Conservation (phyloP, 2,888 invertebrate species). For the Periphyllus acericola region DNA sequence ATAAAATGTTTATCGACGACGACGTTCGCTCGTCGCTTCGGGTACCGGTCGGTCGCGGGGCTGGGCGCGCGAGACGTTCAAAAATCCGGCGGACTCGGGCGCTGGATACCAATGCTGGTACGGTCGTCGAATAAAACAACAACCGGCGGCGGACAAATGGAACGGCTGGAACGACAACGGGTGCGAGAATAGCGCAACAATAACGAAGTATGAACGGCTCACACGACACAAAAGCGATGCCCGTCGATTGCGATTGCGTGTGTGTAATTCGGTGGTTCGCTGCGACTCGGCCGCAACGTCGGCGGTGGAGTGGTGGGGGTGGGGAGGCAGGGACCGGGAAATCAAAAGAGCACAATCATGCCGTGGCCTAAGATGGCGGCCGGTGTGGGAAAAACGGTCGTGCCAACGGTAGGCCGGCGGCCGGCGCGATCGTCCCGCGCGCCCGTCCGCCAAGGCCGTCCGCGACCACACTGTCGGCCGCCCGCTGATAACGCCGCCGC, state of each 20-base stretch:
- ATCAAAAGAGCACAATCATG: conserved; percentile 62
- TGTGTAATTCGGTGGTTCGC: neutral
- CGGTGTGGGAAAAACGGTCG: conserved; percentile 49
- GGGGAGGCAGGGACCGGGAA: conserved; percentile 49
- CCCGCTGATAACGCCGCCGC: neutral
- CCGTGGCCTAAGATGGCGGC: conserved; percentile 60
- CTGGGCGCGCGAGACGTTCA: neutral
- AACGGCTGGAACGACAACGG: neutral
- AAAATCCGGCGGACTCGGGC: neutral
- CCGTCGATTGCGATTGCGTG: neutral
- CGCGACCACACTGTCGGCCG: neutral
- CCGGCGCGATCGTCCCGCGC: neutral
- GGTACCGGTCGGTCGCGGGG: neutral
- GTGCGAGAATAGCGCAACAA: neutral
- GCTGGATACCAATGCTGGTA: neutral
- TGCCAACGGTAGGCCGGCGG: conserved; percentile 21
- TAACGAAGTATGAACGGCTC: neutral
- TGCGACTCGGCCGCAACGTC: no score
- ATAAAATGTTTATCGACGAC: neutral
- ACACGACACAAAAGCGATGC: conserved; percentile 43
- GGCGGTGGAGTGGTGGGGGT: neutral
- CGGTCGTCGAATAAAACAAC: neutral
- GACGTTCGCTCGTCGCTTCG: neutral
- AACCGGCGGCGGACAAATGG: neutral
- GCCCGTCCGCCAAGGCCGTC: neutral